These are phyloP conservation scores for Hirtodrosophila histrioides DNA, from an alignment of 2,888 invertebrate species.

Conservation along the genomic window DNA sequence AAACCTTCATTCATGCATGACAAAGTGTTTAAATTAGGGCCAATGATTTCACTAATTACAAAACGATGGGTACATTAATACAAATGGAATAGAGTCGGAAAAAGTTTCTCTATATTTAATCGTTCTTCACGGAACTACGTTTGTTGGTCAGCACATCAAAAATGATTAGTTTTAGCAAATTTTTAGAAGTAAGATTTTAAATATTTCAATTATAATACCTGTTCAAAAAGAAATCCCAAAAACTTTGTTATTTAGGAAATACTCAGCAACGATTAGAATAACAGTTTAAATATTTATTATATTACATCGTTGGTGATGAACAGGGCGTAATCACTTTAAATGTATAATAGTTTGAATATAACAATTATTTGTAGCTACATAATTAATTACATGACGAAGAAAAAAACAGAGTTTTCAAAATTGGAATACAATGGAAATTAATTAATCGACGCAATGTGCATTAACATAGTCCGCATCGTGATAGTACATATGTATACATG, in stretches of 20 bases:
- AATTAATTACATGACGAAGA: slow-evolving; percentile 37
- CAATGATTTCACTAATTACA: too few relatives aligned
- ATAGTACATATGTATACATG: slow-evolving; percentile 30
- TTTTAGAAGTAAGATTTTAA: too few relatives aligned
- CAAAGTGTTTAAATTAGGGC: too few relatives aligned
- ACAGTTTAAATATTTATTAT: slow-evolving; percentile 45
- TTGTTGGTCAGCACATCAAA: too few relatives aligned
- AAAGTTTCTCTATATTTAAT: too few relatives aligned
- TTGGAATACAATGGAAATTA: slow-evolving; percentile 36
- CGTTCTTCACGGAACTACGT: too few relatives aligned
- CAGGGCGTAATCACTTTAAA: slow-evolving; percentile 36
- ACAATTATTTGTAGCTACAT: slow-evolving; percentile 42
- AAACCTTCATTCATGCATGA: too few relatives aligned
- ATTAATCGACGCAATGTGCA: slow-evolving; percentile 29
- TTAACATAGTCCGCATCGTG: slow-evolving; percentile 29
- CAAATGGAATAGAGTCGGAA: too few relatives aligned
- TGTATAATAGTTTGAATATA: slow-evolving; percentile 37
- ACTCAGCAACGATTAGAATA: slow-evolving; percentile 24
- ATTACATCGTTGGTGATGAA: slow-evolving; percentile 40
- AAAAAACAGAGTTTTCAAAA: slow-evolving; percentile 9
- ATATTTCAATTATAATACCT: too few relatives aligned
- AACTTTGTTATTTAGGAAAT: not conserved
- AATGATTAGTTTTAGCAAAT: too few relatives aligned
- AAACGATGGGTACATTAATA: too few relatives aligned
- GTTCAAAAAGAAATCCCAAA: too few relatives aligned